These are phyloP conservation scores for Drosophila quadrilineata DNA, from an alignment of 1,140 invertebrate species.

Conservation along the genomic window DNA sequence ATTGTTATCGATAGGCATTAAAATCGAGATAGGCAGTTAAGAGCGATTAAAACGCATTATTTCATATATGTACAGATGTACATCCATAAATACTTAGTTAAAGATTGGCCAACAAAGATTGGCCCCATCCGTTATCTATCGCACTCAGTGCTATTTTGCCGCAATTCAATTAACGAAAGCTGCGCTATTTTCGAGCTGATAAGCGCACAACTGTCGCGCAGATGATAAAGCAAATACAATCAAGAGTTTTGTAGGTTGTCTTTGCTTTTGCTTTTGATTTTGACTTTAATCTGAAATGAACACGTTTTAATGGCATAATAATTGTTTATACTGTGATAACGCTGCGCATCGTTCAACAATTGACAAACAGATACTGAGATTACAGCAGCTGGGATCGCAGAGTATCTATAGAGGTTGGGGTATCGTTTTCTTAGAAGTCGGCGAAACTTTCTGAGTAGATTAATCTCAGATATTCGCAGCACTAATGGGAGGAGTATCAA, in stretches of 20 bases:
- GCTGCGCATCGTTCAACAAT: slow-evolving; percentile 54
- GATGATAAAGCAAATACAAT: slow-evolving; percentile 7
- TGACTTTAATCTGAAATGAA: slow-evolving; percentile 59
- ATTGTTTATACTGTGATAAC: slow-evolving; percentile 70
- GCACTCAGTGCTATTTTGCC: slow-evolving; percentile 31
- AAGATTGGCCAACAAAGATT: no score
- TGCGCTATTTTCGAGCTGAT: slow-evolving; percentile 29
- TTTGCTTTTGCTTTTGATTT: no score
- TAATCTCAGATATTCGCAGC: slow-evolving; percentile 1
- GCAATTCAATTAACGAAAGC: slow-evolving; percentile 64
- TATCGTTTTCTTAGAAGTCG: background rate
- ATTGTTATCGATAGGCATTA: no score
- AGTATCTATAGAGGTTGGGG: background rate
- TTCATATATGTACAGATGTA: no score
- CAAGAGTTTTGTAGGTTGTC: slow-evolving; percentile 8
- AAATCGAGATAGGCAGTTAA: no score
- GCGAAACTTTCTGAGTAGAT: background rate
- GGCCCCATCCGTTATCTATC: no score
- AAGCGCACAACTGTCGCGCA: slow-evolving; percentile 9
- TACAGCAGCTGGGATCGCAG: slow-evolving; percentile 3
- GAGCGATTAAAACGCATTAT: no score
- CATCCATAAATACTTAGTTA: no score
- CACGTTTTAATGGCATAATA: slow-evolving; percentile 69
- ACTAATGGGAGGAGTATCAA: no score
- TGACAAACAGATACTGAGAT: slow-evolving; percentile 4